Evolutionary conservation across 2,113 vertebrate genomes (phyloP), one percentile per base, ranked within the genome.

Genomic region (Telmatochromis sp.): DNA sequence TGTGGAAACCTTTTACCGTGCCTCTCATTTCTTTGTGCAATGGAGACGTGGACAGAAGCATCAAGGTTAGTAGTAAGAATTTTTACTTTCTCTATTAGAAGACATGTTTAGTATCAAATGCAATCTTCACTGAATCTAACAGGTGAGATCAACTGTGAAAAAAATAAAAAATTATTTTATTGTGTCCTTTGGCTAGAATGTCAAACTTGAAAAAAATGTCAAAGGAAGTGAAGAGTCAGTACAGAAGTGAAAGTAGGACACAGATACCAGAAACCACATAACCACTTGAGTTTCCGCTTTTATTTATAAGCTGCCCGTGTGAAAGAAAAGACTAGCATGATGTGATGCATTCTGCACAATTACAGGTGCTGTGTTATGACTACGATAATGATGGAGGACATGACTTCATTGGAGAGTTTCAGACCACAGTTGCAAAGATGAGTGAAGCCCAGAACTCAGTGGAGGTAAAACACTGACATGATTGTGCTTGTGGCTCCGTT

Each of bases 351-450:
- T 91, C 31, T 87, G 1, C 5, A 55, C 49, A 28, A 70, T 75
- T 47, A 87, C 92, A 99, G 99, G 97, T 99, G 73, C 91, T 97
- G 68, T 99, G 99, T 84, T 99, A 97, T 0, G 99, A 99, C 95
- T 99, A 99, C 0, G 99, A 99, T 92, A 99, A 97, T 0, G 98
- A 99, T 0, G 99, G 99, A 7, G 98, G 98, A 57, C 99, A 99
- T 0, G 99, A 99, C 93, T 99, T 99, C 95, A 99, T 99, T 0
- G 99, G 99, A 57, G 99, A 99, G 94, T 97, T 98, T 91, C 97
- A 97, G 95, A 98, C 97, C 68, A 98, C 97, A 0, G 98, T 97
- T 53, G 85, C 96, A 63, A 98, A 96, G 96, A 97, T 99, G 97
- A 97, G 97, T 5, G 97, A 97, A 95, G 97, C 98, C 40, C 97